Evolutionary conservation across 2,888 invertebrate species (phyloP).

Genomic region (Eupithecia abbreviata): DNA sequence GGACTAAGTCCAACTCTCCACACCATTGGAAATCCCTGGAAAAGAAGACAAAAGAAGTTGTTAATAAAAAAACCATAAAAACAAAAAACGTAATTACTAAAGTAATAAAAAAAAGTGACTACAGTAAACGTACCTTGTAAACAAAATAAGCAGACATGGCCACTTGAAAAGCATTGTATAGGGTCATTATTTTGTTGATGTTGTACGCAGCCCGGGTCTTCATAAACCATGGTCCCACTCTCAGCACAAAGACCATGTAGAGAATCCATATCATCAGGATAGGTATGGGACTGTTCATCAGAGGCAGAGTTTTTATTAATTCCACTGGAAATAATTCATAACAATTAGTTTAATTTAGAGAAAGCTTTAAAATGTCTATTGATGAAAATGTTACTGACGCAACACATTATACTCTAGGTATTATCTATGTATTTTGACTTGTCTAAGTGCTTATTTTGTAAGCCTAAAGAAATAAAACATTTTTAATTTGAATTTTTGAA

Average conservation of each 20-base stretch:
- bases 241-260: constrained; percentile 87
- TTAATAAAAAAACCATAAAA: background rate
- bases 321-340: background rate
- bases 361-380: too few relatives aligned
- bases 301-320: constrained; percentile 47
- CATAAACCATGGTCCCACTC: constrained; percentile 88
- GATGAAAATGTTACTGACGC: too few relatives aligned
- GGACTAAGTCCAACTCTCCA: background rate
- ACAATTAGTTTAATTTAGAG: background rate
- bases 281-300: constrained; percentile 86
- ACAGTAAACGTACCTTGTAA: constrained; percentile 68
- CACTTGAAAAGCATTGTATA: constrained; percentile 87
- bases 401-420: too few relatives aligned
- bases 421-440: too few relatives aligned
- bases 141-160: constrained; percentile 74
- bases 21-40: background rate
- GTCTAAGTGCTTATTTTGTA: too few relatives aligned
- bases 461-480: too few relatives aligned
- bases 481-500: too few relatives aligned
- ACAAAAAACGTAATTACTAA: background rate
- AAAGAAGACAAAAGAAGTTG: background rate
- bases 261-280: constrained; percentile 76
- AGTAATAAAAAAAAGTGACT: background rate
- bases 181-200: constrained; percentile 82
- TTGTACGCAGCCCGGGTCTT: constrained; percentile 83